Percentiles rank a stretch among this genome's conserved stretches.
These are phyloP conservation scores for Brachionus paranguensis DNA, from an alignment of 1,140 invertebrate species.

Conservation along the genomic window DNA sequence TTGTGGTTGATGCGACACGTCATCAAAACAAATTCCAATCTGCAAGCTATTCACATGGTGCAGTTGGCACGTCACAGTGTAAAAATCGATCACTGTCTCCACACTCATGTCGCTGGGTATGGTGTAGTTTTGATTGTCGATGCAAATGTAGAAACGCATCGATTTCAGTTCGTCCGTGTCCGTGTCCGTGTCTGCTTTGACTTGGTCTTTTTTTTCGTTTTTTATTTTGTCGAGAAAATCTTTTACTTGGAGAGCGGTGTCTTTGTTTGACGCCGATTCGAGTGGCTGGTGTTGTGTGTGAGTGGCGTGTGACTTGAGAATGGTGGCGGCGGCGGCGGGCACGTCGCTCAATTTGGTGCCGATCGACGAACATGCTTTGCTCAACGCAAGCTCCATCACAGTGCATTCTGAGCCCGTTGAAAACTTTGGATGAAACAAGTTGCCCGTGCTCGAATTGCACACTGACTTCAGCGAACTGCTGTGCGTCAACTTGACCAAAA, in stretches of 20 bases:
- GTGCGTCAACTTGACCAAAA: constrained; percentile 63
- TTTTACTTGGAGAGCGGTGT: background rate
- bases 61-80: background rate
- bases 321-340: background rate
- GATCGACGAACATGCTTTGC: constrained; percentile 41
- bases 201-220: background rate
- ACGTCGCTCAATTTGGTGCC: background rate
- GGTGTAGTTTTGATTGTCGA: background rate
- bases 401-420: constrained; percentile 32
- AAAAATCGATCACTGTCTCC: background rate
- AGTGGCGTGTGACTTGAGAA: background rate
- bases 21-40: background rate
- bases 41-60: background rate
- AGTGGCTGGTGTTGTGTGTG: constrained; percentile 13
- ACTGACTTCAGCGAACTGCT: constrained; percentile 40
- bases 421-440: constrained; percentile 41
- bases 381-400: constrained; percentile 46
- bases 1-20: background rate
- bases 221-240: background rate
- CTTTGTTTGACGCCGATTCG: background rate
- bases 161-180: constrained; percentile 42
- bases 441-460: constrained; percentile 32
- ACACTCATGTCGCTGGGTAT: background rate
- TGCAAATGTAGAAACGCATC: background rate
- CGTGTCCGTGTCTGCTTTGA: constrained; percentile 44